Percentiles rank a stretch among this genome's conserved stretches.
Conservation (phyloP, 2,797 vertebrate species). For the Pipistrellus pygmaeus region DNA sequence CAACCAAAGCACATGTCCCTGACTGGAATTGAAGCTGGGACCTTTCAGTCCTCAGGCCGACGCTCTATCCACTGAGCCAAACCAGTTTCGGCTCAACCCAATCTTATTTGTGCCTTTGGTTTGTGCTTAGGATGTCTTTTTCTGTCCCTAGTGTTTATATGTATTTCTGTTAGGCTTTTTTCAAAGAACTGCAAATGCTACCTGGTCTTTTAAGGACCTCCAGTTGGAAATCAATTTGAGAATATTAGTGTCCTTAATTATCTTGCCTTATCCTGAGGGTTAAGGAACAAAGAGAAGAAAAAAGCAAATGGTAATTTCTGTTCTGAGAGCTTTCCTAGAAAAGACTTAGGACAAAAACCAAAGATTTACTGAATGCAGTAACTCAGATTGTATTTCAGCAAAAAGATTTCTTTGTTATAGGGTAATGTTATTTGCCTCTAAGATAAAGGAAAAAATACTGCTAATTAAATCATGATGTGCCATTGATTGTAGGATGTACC, state of each 20-base stretch:
- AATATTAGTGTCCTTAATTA: constrained; percentile 5
- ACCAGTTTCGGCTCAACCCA: too few relatives aligned
- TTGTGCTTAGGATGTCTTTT: not conserved
- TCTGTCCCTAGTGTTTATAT: not conserved
- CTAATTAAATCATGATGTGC: not conserved
- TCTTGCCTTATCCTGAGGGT: not conserved
- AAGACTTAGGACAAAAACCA: not conserved
- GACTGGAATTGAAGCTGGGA: too few relatives aligned
- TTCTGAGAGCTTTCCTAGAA: not conserved
- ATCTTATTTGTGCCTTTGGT: not conserved
- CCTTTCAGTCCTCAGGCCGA: too few relatives aligned
- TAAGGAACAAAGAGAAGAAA: not conserved
- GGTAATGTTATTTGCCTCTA: not conserved
- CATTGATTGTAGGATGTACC: not conserved
- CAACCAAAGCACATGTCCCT: too few relatives aligned
- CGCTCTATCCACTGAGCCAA: too few relatives aligned
- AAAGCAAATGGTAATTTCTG: not conserved
- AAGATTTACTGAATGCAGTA: not conserved
- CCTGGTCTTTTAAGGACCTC: not conserved
- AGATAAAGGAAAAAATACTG: not conserved
- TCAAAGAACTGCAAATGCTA: not conserved
- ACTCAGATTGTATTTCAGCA: not conserved
- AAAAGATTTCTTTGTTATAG: not conserved
- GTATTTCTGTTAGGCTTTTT: not conserved
- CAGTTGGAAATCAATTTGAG: not conserved